Evolutionary conservation across 1,140 invertebrate species (phyloP), one percentile per base, ranked within the genome.

Genomic region (Anastrepha obliqua): DNA sequence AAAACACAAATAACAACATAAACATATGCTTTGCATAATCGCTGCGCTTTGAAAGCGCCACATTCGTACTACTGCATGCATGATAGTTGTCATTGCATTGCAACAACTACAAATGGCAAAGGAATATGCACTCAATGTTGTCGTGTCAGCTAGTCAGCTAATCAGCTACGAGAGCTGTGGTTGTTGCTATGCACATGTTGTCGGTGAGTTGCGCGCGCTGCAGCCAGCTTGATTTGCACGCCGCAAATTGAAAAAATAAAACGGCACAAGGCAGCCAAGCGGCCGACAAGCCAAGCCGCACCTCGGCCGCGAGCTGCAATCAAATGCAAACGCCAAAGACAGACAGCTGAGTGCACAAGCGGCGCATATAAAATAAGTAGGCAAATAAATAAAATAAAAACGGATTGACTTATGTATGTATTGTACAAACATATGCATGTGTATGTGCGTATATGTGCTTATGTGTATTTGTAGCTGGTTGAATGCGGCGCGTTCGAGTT

Each of bases 261-360:
- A 42, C 67, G 67, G 67, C 67, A 74, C 67, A 74, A 74, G 67
- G 67, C 67, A 74, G 67, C 67, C 67, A 74, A 74, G 65, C 65
- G 39, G 39, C 65, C 65, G 29, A 70, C 65, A 70, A 70, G 67
- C 67, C 65, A 70, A 70, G 67, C 67, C 67, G 15, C 67, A 74
- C 67, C 67, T 74, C 67, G 39, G 42, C 39, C 67, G 42, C 67
- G 67, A 20, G 20, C 8, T 15, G 42, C 39, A 74, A 44, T 74
- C 67, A 74, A 74, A 44, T 74, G 67, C 67, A 15, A 74, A 74
- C 67, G 2, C 13, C 67, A 74, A 74, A 74, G 29, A 47, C 42
- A 47, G 67, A 4, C 39, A 74, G 42, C 42, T 70, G 15, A 47
- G 67, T 74, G 67, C 67, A 74, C 13, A 42, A 3, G 67, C 39